phyloP scores from a whole-genome alignment of 2,797 vertebrate genomes.

The Neosilurus hyrtlii region DNA sequence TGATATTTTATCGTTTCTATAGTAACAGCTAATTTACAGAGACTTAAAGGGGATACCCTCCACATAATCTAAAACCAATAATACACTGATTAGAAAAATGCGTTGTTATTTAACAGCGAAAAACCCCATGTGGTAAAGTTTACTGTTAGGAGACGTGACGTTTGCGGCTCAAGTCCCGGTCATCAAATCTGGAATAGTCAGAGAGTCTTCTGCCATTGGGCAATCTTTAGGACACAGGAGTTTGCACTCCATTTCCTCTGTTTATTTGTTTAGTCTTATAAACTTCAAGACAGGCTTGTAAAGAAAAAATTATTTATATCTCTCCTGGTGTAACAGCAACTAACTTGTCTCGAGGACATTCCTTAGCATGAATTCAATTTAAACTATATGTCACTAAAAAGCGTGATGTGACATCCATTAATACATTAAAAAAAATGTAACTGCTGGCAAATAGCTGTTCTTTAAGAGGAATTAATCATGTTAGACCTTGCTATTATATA shows the following conservation, averaged over 20 bases:
- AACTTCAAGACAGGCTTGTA: background rate
- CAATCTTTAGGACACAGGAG: background rate
- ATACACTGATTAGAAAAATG: background rate
- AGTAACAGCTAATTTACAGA: background rate
- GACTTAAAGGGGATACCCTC: background rate
- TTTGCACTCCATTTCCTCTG: background rate
- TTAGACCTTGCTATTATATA: background rate
- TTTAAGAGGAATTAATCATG: background rate
- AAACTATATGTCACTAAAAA: background rate
- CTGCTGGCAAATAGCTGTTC: too few relatives aligned
- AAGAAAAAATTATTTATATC: background rate
- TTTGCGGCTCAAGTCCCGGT: background rate
- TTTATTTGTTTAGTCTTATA: background rate
- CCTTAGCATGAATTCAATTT: background rate
- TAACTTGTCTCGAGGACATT: background rate
- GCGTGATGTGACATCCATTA: background rate
- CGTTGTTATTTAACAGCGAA: background rate
- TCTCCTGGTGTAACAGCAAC: slow-evolving; percentile 9
- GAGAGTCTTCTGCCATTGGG: background rate
- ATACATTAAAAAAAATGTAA: background rate
- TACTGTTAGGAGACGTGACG: background rate
- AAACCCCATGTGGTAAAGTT: background rate
- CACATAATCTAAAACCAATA: background rate
- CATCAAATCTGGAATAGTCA: background rate
- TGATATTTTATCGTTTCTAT: background rate